Base-by-base conservation (phyloP, 2,797 vertebrate genomes). In the Luscinia luscinia region DNA sequence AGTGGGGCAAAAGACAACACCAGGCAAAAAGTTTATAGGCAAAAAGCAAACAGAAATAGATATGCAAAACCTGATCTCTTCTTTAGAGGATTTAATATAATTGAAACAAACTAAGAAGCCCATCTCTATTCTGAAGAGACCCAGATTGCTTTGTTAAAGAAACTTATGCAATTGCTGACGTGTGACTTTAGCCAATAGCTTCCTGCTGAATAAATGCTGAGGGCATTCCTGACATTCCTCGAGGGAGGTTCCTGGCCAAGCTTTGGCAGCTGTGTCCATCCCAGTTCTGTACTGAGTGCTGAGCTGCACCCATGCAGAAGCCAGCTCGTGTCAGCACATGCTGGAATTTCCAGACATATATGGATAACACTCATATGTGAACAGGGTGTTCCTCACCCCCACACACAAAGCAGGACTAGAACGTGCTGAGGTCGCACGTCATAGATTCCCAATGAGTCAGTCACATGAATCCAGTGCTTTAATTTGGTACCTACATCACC, bases 181-280 rank as follows among this genome's bases (percentile, higher is more conserved):
- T 81, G 45, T 90, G 49, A n/a, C 74, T 83, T 70, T 19, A 94
- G 72, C 76, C 73, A 76, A 80, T 15, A 84, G 55, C 57, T 92
- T 93, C 84, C 74, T 74, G 72, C 54, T 67, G 87, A 76, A 77
- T 51, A 78, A 96, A 80, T 28, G 86, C 66, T 80, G 67, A 91
- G 55, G 75, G 69, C 91, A 96, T 96, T 96, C 96, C 87, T 95
- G 52, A 62, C 92, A 92, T 97, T 97, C 95, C 94, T 38, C 3
- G 32, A 43, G 73, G 90, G 86, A 84, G 40, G 49, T 43, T 94
- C 32, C 72, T 80, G 84, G 86, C 64, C 63, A 34, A 11, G 86
- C 67, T 67, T 62, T 62, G 84, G 21, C 5, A 0, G 59, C 61
- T 70, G 64, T 62, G 46, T 74, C 89, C 28, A 28, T 43, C 89